Evolutionary conservation across 2,113 vertebrate species (phyloP).

Genomic region (Periophthalmodon schlosseri): DNA sequence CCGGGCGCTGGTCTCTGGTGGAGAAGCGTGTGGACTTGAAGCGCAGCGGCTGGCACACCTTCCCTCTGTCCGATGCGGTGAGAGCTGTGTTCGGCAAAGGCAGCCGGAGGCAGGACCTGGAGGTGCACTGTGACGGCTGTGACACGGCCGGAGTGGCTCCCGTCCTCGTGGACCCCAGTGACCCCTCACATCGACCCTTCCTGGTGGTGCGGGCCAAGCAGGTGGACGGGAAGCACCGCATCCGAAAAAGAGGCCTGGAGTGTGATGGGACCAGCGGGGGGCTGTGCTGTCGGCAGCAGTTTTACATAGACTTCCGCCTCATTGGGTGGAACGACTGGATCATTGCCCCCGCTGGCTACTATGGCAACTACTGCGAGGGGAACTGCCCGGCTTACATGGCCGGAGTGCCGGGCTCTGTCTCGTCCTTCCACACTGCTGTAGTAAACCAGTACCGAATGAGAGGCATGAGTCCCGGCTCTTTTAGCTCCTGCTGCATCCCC

Average conservation of each 20-base stretch:
- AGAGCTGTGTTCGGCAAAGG: constrained; percentile 87
- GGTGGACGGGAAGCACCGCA: constrained; percentile 91
- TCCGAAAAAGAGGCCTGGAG: constrained; percentile 96
- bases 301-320: constrained; percentile 98
- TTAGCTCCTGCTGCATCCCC: constrained; percentile 99
- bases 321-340: constrained; percentile 99
- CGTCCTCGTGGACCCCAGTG: constrained; percentile 86
- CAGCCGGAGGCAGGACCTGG: constrained; percentile 89
- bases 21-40: constrained; percentile 96
- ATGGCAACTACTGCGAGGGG: constrained; percentile 98
- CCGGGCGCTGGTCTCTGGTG: constrained; percentile 85
- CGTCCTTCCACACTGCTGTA: constrained; percentile 97
- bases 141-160: constrained; percentile 85
- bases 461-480: constrained; percentile 92
- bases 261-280: constrained; percentile 93
- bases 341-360: constrained; percentile 97
- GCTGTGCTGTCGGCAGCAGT: constrained; percentile 98
- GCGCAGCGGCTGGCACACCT: constrained; percentile 97
- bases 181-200: constrained; percentile 95
- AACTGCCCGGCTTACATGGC: constrained; percentile 98
- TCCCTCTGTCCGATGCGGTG: constrained; percentile 91
- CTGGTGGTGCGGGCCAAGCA: constrained; percentile 92
- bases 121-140: constrained; percentile 92
- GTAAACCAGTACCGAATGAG: constrained; percentile 99
- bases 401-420: constrained; percentile 92